Base-by-base conservation (phyloP, 2,888 invertebrate species). In the Andrena hattorfiana region DNA sequence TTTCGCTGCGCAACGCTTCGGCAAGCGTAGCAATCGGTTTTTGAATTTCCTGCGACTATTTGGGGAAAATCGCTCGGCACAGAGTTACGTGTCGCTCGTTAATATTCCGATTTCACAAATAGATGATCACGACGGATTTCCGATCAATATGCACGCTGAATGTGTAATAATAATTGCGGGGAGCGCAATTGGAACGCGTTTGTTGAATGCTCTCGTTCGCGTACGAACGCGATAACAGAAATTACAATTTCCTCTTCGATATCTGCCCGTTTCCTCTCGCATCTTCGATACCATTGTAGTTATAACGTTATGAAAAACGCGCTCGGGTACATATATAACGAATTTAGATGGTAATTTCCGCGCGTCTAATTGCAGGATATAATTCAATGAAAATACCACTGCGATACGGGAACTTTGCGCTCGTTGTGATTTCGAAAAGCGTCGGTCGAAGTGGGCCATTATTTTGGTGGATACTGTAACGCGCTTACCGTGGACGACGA, bases 161-260 rank as follows among this genome's bases (percentile, higher is more conserved):
- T 64, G 56, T 81, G 48, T 66, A 83, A 81, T 84, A 86, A 77
- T 77, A 79, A 80, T 80, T 70, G 51, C 49, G n/a, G 20, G 13
- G 8, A 67, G 30, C 5, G 32, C 60, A 72, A 77, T 83, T 35
- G 51, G 28, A 30, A 26, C 68, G 48, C 49, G 77, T 69, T 82
- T 72, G 82, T 70, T 51, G 62, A 48, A 32, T 8, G 64, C 26
- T 51, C 54, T 54, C 28, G 67, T 8, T 23, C 42, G 63, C 8
- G 30, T 64, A 16, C 63, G 54, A 59, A 35, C 16, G 68, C 26
- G 69, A 66, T 71, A 71, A 77, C 73, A 56, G 70, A 69, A 74
- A 77, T 80, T 68, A 77, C 70, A 23, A 59, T 83, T 85, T 71
- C 56, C 51, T 48, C 7, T 48, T 69, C 59, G n/a, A 48, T 48